Percentiles rank a stretch among this genome's conserved stretches.
These are phyloP conservation scores for Montifringilla adamsi DNA, from an alignment of 2,113 vertebrate genomes.

Conservation along the genomic window DNA sequence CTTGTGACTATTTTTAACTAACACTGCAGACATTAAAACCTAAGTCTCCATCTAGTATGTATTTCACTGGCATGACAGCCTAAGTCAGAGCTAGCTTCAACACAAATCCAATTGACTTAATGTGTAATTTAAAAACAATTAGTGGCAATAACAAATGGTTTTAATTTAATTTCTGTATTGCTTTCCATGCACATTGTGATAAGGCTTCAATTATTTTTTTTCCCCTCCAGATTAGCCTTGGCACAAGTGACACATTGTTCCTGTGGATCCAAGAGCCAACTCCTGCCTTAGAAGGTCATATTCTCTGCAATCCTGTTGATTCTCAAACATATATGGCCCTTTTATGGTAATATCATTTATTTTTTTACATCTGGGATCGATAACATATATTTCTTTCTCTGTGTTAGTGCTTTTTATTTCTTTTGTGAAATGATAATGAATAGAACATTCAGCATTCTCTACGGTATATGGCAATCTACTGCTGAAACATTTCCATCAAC, in stretches of 20 bases:
- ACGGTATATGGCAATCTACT: not conserved
- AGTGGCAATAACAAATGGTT: constrained; percentile 62
- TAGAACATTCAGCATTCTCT: constrained; percentile 1
- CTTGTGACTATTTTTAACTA: constrained; percentile 21
- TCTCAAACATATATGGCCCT: constrained; percentile 86
- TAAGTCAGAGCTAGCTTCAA: constrained; percentile 11
- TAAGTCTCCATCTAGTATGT: not conserved
- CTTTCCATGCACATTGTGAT: constrained; percentile 53
- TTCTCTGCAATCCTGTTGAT: constrained; percentile 90
- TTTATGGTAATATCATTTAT: constrained; percentile 79
- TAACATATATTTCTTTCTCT: not conserved
- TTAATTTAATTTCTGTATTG: constrained; percentile 71
- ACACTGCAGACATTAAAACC: not conserved
- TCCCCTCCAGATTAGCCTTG: constrained; percentile 82
- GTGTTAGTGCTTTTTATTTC: constrained; percentile 20
- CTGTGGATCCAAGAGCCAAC: constrained; percentile 87
- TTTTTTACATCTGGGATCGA: not conserved
- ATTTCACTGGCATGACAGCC: not conserved
- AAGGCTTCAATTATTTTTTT: constrained; percentile 36
- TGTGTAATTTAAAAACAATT: constrained; percentile 71
- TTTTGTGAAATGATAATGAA: constrained; percentile 32
- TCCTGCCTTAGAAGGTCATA: constrained; percentile 87
- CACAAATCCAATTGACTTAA: constrained; percentile 59
- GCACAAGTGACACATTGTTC: constrained; percentile 94
- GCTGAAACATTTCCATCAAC: not conserved